These are phyloP conservation scores for Eonycteris spelaea DNA, from an alignment of 2,113 vertebrate genomes.

Conservation along the genomic window DNA sequence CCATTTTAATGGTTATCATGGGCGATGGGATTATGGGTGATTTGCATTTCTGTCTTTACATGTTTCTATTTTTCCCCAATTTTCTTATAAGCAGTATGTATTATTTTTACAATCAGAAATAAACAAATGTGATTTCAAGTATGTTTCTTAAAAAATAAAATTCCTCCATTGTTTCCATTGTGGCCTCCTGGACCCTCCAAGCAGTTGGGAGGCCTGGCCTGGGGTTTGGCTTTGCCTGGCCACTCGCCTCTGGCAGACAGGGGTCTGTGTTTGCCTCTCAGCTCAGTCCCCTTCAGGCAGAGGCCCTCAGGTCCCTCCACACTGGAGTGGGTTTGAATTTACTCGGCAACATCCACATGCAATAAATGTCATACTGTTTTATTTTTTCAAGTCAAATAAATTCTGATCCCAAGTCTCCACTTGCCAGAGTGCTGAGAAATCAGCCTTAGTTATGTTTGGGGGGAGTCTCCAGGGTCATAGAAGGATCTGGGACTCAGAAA, in stretches of 20 bases:
- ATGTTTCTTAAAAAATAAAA: background rate
- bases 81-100: constrained; percentile 26
- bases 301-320: background rate
- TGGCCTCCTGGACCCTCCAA: background rate
- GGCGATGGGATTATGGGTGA: constrained; percentile 52
- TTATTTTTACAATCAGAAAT: constrained; percentile 61
- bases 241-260: background rate
- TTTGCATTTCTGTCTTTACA: constrained; percentile 60
- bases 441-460: constrained; percentile 50
- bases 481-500: constrained; percentile 26
- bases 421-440: constrained; percentile 64
- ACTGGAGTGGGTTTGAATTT: constrained; percentile 57
- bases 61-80: constrained; percentile 21
- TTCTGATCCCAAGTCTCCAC: constrained; percentile 59
- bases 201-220: background rate
- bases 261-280: background rate
- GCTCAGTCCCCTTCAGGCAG: background rate
- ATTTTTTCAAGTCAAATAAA: constrained; percentile 72
- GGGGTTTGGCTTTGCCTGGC: background rate
- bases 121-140: constrained; percentile 38
- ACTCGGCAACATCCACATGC: constrained; percentile 56
- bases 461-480: background rate
- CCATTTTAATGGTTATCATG: constrained; percentile 66
- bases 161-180: background rate
- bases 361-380: constrained; percentile 67